Base-by-base conservation (phyloP, 2,888 invertebrate species). In the Cartodere bifasciata region DNA sequence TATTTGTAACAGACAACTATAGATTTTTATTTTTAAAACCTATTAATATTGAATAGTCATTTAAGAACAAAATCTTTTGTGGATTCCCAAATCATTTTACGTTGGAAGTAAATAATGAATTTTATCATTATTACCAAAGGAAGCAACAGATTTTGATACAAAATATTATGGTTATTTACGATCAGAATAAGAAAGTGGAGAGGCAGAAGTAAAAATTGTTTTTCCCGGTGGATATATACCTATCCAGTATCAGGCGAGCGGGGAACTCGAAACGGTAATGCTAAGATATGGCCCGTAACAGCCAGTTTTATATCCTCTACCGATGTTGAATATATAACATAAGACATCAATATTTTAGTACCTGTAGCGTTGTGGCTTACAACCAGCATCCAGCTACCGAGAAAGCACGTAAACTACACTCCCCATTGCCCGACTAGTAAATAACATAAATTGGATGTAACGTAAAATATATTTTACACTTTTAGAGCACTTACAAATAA, bases 241-340 rank as follows among this genome's bases (percentile, higher is more conserved):
- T 47, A 49, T 51, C 53, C 52, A 45, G n/a, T n/a, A n/a, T n/a
- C n/a, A 46, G 46, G 43, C 49, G 47, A 34, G 30, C 34, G 34
- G 23, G 39, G 42, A 41, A n/a, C n/a, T n/a, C n/a, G n/a, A n/a
- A 40, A 42, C 48, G 41, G 58, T 60, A 60, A 60, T 58, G 56
- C 56, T 59, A 59, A 59, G 59, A 60, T 60, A 60, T 60, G 60
- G 60, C 60, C 58, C 58, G 60, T 60, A 58, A 55, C 53, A 52
- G 55, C 53, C 53, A 56, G 59, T 60, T 60, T 60, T 60, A 60
- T 60, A 58, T 55, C 58, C 56, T 48, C 52, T 58, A 60, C 60
- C 57, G 58, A 56, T 59, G 59, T 56, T 58, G 60, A 59, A 60
- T 60, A 59, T 59, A 59, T 59, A 60, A 59, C 54, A 40, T 49